Base-by-base conservation (phyloP, 2,888 invertebrate genomes). In the Hypolimnas misippus region DNA sequence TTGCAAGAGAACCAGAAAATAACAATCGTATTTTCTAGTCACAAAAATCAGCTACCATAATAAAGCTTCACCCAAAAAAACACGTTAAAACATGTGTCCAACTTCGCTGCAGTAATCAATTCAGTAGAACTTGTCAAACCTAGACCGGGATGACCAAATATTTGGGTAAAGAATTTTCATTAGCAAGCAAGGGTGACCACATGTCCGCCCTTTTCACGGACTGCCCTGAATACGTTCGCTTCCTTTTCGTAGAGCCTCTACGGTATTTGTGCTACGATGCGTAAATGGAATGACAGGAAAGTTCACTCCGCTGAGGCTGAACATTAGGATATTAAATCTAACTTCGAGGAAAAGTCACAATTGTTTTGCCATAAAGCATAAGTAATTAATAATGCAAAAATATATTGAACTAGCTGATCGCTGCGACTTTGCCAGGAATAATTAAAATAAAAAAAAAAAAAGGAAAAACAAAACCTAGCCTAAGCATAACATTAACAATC, bases 141-240 rank as follows among this genome's bases (percentile, higher is more conserved):
- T 66, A 63, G 55, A 65, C 63, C 59, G 33, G 67, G 53, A 61
- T 66, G 68, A 60, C 70, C 70, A 67, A 74, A 73, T 71, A 68
- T 71, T 72, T 73, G 67, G 62, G 51, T 62, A 74, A 74, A 74
- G 75, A 75, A 74, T 75, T 75, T 76, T 74, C 74, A 76, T 76
- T 76, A 75, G 71, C 52, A 64, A 53, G 65, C 57, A 60, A 68
- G 73, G 68, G 65, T 42, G 60, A 70, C 73, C 70, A 68, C 70
- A 72, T 61, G 68, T 67, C 68, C 63, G 53, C 57, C 64, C 63
- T 66, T 63, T 63, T 64, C 58, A 63, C 54, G 62, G 46, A 54
- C 46, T 62, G 58, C 51, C 55, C 21, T 56, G 64, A 64, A 64
- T 64, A 62, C 58, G 51, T 44, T 17, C 42, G 57, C 60, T 56